Conservation (phyloP, 2,113 vertebrate species). For the Vidua chalybeata region DNA sequence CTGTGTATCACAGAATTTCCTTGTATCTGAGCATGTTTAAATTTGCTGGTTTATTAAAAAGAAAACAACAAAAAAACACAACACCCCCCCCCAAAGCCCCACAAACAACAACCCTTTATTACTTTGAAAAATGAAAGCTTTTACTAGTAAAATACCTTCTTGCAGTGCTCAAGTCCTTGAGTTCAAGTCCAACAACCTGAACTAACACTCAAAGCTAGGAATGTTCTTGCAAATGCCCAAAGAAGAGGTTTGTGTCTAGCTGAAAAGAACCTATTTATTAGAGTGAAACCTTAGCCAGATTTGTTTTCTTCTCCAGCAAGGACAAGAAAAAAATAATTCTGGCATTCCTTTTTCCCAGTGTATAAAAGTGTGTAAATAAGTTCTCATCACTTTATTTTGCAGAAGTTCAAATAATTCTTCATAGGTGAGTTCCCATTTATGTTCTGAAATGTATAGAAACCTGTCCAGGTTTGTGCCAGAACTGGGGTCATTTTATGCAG, state of each 20-base stretch:
- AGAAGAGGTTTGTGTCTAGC: not conserved
- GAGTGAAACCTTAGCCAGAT: slow-evolving; percentile 19
- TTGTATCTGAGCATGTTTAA: not conserved
- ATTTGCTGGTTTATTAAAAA: not conserved
- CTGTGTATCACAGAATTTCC: not conserved
- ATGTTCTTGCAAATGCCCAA: not conserved
- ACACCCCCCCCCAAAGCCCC: not conserved
- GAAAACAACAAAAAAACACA: not conserved
- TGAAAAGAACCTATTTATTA: slow-evolving; percentile 44
- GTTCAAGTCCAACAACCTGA: slow-evolving; percentile 6
- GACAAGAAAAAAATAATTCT: not conserved
- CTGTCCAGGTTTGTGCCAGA: rapidly evolving
- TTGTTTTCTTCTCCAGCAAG: not conserved
- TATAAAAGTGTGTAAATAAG: not conserved
- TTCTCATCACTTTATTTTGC: slow-evolving; percentile 45
- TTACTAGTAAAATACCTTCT: not conserved
- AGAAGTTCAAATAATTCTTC: slow-evolving; percentile 16
- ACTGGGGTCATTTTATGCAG: not conserved
- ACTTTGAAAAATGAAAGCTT: slow-evolving; percentile 3
- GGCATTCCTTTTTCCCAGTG: not conserved
- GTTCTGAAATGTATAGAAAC: not conserved
- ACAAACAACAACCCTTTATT: not conserved
- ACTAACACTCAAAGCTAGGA: not conserved
- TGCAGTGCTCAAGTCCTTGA: not conserved
- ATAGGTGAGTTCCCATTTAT: not conserved